Evolutionary conservation across 2,888 invertebrate species (phyloP), one percentile per base, ranked within the genome.

Genomic region (Coleophora flavipennella): DNA sequence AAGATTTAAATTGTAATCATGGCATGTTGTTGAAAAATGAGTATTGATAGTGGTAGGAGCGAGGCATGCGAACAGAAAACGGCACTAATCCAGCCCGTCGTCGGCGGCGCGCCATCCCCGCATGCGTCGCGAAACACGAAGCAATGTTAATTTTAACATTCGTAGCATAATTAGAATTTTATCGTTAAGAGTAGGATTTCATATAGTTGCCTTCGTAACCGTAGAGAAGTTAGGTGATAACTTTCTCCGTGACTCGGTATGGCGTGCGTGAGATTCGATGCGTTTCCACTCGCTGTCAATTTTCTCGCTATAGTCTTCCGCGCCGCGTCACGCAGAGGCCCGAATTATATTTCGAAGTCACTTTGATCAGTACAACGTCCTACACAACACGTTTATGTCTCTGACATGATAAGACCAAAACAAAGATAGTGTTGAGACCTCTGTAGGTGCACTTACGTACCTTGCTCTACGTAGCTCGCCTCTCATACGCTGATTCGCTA

Each of bases 81-180:
- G 81, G 81, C 70, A 78, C 79, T 80, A 77, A 76, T n/a, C 40
- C 43, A 50, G 50, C 49, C 51, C 50, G 44, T 50, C 28, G 35
- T 27, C 12, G 12, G 8, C 34, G 12, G 12, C 13, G n/a, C 32
- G 35, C 40, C 36, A 26, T 4, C 13, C 55, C 59, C 49, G 55
- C 47, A 49, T 52, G 50, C 50, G 49, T 46, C 44, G 49, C 51
- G 73, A 67, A 62, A 74, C 66, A 67, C 59, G 57, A 83, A 84
- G 84, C 84, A 83, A 84, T 84, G 79, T 81, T 83, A 83, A 83
- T 81, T 84, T 80, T 81, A 84, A 83, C 72, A 78, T 78, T 74
- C 65, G 68, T 80, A 80, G 69, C 58, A 62, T 83, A 83, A 78
- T 79, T 83, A 81, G 79, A 80, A 69, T 80, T 81, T 80, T 81